Base-by-base conservation (phyloP, 2,888 invertebrate genomes). In the Amaurobius ferox region DNA sequence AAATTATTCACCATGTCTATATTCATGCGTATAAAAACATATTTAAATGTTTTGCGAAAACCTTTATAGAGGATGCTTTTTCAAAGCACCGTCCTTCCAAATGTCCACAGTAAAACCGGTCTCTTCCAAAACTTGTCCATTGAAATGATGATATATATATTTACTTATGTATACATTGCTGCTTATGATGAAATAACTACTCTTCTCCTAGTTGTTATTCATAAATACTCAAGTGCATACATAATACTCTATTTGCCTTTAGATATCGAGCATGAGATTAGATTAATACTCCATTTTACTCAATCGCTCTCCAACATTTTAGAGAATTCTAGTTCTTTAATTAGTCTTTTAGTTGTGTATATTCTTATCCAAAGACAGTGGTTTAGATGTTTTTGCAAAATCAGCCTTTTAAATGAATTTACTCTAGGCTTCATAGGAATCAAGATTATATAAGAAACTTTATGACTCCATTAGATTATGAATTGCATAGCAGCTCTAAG, bases 111-210 rank as follows among this genome's bases (percentile, higher is more conserved):
- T 68, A 44, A 19, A 67, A 86, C 78, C 79, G 78, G 73, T 86
- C 48, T 86, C 85, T 86, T 86, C 85, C 85, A 86, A 44, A 78
- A 77, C 64, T 79, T 86, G 85, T 86, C 85, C 85, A 86, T 73
- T 73, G 64, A 78, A 79, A 70, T 55, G 32, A 72, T 61, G 66
- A 83, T 77, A 83, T 67, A 72, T 71, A 80, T 77, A 83, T 83
- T 77, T 83, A 77, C 77, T 77, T 77, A 83, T 83, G 72, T 83
- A 83, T 77, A 72, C 83, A 72, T 64, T 79, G 55, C 28, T 76
- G 81, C 83, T 77, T 83, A 48, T 23, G 35, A 32, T n/a, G 7
- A 68, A 44, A 68, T 61, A 35, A 76, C 76, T 70, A 78, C 77
- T 83, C 83, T 83, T 64, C 55, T 77, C 77, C 77, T 83, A 83